phyloP scores from a whole-genome alignment of 53 echinoderm and acorn worm genomes.

The Echinarachnius parma region DNA sequence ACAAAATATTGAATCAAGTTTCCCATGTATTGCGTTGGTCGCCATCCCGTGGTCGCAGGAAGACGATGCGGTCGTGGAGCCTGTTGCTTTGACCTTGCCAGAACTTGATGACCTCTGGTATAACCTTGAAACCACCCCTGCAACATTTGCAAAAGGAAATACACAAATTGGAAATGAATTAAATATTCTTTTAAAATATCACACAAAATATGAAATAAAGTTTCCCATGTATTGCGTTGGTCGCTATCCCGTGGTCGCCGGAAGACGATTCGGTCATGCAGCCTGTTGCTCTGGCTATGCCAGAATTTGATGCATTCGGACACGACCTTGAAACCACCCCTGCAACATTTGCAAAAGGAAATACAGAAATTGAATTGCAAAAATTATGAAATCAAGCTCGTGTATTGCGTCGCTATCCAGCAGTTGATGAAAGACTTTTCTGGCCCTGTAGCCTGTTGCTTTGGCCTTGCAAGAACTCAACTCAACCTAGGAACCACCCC shows the following conservation, averaged over 20 bases:
- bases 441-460: constrained; percentile 92
- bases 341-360: no score
- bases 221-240: constrained; percentile 55
- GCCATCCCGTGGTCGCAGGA: constrained; percentile 50
- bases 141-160: no score
- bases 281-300: constrained; percentile 94
- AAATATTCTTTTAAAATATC: no score
- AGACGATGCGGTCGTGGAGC: constrained; percentile 94
- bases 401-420: constrained; percentile 53
- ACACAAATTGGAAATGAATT: no score
- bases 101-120: constrained; percentile 82
- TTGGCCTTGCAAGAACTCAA: constrained; percentile 98
- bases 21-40: constrained; percentile 61
- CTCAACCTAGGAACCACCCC: constrained; percentile 84
- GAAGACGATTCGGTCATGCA: constrained; percentile 94
- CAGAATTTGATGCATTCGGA: constrained; percentile 89
- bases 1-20: no score
- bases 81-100: constrained; percentile 98
- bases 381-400: no score
- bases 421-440: constrained; percentile 77
- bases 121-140: constrained; percentile 89
- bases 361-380: no score
- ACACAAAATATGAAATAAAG: no score
- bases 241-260: constrained; percentile 50
- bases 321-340: constrained; percentile 85